These are phyloP conservation scores for Meghimatium bilineatum DNA, from an alignment of 2,888 invertebrate genomes.

Conservation along the genomic window DNA sequence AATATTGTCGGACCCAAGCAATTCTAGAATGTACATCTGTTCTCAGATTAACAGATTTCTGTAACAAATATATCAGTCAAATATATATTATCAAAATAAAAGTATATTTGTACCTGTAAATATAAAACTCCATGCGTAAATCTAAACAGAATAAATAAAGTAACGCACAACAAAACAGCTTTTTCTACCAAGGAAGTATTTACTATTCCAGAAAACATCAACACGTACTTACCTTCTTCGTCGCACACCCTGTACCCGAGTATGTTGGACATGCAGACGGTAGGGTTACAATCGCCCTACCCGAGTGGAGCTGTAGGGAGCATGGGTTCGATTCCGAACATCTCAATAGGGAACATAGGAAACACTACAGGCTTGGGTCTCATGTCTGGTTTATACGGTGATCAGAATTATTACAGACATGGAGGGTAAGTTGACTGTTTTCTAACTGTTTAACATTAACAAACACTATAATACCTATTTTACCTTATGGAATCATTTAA, in stretches of 20 bases:
- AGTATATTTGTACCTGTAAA: too few relatives aligned
- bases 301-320: conserved; percentile 57
- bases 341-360: conserved; percentile 44
- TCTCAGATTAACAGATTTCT: too few relatives aligned
- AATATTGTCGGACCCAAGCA: too few relatives aligned
- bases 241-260: conserved; percentile 9
- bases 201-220: conserved; percentile 17
- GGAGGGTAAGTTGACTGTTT: conserved; percentile 35
- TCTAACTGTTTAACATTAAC: too few relatives aligned
- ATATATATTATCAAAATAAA: too few relatives aligned
- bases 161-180: not conserved
- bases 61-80: too few relatives aligned
- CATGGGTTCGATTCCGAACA: conserved; percentile 53
- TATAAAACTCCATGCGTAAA: too few relatives aligned
- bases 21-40: too few relatives aligned
- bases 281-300: conserved; percentile 70
- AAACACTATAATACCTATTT: too few relatives aligned
- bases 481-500: too few relatives aligned
- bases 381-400: conserved; percentile 46
- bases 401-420: conserved; percentile 47
- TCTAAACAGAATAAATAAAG: too few relatives aligned
- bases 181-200: not conserved
- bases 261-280: conserved; percentile 70
- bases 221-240: not conserved
- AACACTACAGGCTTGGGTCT: conserved; percentile 41